Base-by-base conservation (phyloP, 2,888 invertebrate genomes). In the Anthoptus insignis region DNA sequence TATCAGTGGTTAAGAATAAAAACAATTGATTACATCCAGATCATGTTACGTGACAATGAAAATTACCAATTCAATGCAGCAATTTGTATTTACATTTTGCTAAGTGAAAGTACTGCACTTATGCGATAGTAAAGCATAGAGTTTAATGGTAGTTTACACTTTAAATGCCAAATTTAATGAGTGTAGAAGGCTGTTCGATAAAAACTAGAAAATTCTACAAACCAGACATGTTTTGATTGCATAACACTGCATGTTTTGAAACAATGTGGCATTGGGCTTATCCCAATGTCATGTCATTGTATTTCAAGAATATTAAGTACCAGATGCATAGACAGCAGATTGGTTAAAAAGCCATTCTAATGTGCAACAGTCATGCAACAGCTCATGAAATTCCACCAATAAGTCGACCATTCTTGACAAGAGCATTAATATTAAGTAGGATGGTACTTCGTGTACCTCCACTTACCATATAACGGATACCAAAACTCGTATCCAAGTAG, bases 401-500 rank as follows among this genome's bases (percentile, higher is more conserved):
- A 54, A 64, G 65, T 60, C 49, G 63, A 65, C 57, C 60, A 77
- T 79, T 82, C 79, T 79, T 82, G 78, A 72, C 79, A 82, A 80
- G 74, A 82, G 79, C 79, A 81, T 77, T 42, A 69, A 66, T 66
- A 76, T 69, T 70, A 79, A 78, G 76, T 75, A 85, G 84, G 90
- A 90, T 88, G 86, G 91, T 89, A 93, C 91, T 75, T 73, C 65
- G 67, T 68, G 90, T 91, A 92, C 92, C 85, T 87, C 85, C 91
- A 93, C 92, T 93, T 93, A 93, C 93, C 93, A 92, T 91, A 80
- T 82, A 81, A 82, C 81, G 83, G 86, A 84, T 87, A 90, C 81
- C 88, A 89, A 89, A 81, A 88, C 90, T 88, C 87, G 89, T 90
- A 89, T 90, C 92, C 86, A 83, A 91, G 88, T 81, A 83, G 92